Base-by-base conservation (phyloP, 2,797 vertebrate species). In the Eupleurogrammus muticus region DNA sequence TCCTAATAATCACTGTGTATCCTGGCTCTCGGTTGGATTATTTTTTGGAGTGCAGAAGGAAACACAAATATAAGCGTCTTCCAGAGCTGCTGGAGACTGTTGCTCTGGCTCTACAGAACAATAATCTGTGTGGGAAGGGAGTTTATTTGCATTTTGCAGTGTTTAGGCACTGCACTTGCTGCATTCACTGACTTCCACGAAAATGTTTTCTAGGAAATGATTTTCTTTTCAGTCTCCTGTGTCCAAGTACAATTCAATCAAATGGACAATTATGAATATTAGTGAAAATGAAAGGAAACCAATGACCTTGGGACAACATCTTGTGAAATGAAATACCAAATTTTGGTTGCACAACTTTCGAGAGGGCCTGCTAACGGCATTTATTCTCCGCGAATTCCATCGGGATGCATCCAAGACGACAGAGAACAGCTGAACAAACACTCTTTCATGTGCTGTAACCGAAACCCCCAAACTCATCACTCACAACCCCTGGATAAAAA, bases 401-500 rank as follows among this genome's bases (percentile, higher is more conserved):
- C 20, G 46, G 63, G 47, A 56, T 34, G 49, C 63, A 71, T 34
- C 20, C 1, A 10, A 54, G 68, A 50, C 2, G 7, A 42, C 60
- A 51, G 50, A 32, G 81, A 76, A 46, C 82, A 83, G 82, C 86
- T 88, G 82, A 83, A 75, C 71, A 85, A 88, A 86, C 76, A 83
- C 14, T 35, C 73, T 75, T 57, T 78, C 53, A 83, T 70, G 71
- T 60, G 40, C 40, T 63, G 69, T 58, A 64, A 68, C 66, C 38
- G 53, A 80, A 71, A 73, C 79, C 78, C 48, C 48, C 32, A 48
- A 70, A 65, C 55, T 65, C 64, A 69, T 81, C 73, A 44, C 49
- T 80, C 64, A 52, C 32, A 21, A 46, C 14, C 16, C n/a, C 0
- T 32, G 35, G 77, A 74, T 28, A 28, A 28, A 49, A 79, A 74